Base-by-base conservation (phyloP, 2,113 vertebrate species). In the Rynchops niger region DNA sequence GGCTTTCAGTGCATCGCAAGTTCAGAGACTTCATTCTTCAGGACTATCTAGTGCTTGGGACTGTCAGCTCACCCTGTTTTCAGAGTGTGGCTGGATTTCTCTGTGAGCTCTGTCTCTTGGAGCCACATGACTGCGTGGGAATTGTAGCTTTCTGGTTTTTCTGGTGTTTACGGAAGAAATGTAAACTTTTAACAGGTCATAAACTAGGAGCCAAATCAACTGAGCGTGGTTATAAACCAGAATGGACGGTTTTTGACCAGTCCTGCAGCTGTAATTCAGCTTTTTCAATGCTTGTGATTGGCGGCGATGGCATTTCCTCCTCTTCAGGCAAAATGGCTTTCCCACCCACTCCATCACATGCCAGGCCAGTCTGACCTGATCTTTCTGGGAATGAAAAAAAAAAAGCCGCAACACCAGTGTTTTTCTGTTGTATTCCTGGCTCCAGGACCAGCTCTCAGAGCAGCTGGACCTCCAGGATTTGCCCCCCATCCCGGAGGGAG, bases 271-370 rank as follows among this genome's bases (percentile, higher is more conserved):
- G 2, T 65, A 77, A 40, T 65, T 72, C 70, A 52, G 81, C 27
- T 91, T 91, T 89, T 76, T 80, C 66, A 50, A 13, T 63, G 82
- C 74, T 47, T 87, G 58, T 50, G 78, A 90, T 12, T 72, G 90
- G 93, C 9, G 2, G 70, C 79, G 76, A 38, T 90, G 78, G 63
- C 61, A 77, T 91, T 97, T 96, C 76, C 90, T 93, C 56, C 52
- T 86, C 81, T 85, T 61, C 34, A 42, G 74, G 86, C 87, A 81
- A 73, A 92, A 86, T 45, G 55, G 27, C 45, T 77, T 89, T 96
- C 86, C 88, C 87, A 73, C 78, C 85, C 61, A 25, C 85, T 91
- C 70, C 49, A 27, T 56, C 9, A 5, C 79, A 88, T 65, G 73
- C 94, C 69, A 70, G 19, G 52, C 82, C 72, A 84, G 36, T 30